These are phyloP conservation scores for Ophthalmolycus amberensis DNA, from an alignment of 2,113 vertebrate genomes.

Conservation along the genomic window DNA sequence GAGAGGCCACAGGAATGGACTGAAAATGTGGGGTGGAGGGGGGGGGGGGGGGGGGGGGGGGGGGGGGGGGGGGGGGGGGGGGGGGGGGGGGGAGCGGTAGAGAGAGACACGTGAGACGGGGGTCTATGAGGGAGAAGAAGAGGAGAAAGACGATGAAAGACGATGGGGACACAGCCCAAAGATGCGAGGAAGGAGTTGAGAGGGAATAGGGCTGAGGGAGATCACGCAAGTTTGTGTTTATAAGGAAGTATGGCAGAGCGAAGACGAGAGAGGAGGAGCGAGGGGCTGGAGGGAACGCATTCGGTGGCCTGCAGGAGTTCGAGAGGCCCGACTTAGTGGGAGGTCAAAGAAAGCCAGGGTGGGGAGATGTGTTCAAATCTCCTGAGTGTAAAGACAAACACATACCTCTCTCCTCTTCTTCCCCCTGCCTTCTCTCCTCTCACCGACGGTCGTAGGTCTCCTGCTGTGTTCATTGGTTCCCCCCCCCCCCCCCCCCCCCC, in stretches of 20 bases:
- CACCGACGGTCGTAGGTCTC: conserved; percentile 31
- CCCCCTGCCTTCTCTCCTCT: neutral
- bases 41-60: neutral
- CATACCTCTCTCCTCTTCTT: conserved; percentile 20
- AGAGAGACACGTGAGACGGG: conserved; percentile 8
- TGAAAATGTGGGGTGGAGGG: conserved; percentile 14
- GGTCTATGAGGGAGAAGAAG: conserved; percentile 26
- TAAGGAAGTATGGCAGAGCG: conserved; percentile 21
- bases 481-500: no score
- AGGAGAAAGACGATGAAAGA: conserved; percentile 29
- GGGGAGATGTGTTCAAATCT: conserved; percentile 63
- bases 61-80: conserved; percentile 4
- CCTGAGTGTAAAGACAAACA: conserved; percentile 48
- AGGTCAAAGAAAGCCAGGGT: conserved; percentile 55
- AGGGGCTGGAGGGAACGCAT: conserved; percentile 19
- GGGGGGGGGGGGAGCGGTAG: neutral
- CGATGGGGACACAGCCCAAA: conserved; percentile 3
- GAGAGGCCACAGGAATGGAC: conserved; percentile 78
- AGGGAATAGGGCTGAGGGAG: conserved; percentile 31
- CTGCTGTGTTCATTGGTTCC: conserved; percentile 46
- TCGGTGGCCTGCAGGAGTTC: conserved; percentile 53
- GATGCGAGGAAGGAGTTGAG: conserved; percentile 36
- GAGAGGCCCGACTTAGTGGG: conserved; percentile 57
- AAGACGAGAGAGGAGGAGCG: conserved; percentile 40
- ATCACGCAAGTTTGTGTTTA: conserved; percentile 38